phyloP scores from a whole-genome alignment of 2,888 invertebrate genomes.

The Cordylochernes scorpioides region DNA sequence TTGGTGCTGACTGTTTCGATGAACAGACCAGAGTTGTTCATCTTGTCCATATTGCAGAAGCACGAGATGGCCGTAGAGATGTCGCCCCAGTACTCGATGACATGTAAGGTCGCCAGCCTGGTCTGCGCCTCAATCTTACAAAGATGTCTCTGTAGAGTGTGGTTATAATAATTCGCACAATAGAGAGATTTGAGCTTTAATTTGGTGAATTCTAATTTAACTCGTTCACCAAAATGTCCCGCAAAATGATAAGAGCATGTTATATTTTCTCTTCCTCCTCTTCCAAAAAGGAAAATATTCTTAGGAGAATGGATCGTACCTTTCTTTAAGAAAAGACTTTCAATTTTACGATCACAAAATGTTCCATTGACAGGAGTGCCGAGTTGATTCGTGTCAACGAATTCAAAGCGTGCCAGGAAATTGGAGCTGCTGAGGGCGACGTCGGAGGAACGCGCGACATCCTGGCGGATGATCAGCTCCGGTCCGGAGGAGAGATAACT shows the following conservation, averaged over 20 bases:
- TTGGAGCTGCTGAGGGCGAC: constrained; percentile 38
- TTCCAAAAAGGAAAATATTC: constrained; percentile 51
- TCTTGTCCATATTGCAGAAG: constrained; percentile 6
- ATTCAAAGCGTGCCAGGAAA: constrained; percentile 52
- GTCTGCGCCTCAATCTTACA: constrained; percentile 2
- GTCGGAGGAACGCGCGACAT: constrained; percentile 47
- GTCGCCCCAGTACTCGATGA: constrained; percentile 8
- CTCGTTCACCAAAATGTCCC: constrained; percentile 4
- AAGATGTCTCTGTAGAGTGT: constrained; percentile 5
- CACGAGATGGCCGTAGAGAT: constrained; percentile 10
- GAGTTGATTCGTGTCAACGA: constrained; percentile 32
- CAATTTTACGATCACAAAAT: constrained; percentile 8
- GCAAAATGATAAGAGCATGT: constrained; percentile 28
- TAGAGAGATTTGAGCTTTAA: background rate
- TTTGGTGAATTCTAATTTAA: constrained; percentile 17
- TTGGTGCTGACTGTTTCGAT: constrained; percentile 39
- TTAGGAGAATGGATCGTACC: constrained; percentile 41
- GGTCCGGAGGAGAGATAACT: constrained; percentile 48
- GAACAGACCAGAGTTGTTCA: constrained; percentile 20
- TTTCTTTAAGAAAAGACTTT: constrained; percentile 14
- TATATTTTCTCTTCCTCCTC: constrained; percentile 47
- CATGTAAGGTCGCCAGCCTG: constrained; percentile 2
- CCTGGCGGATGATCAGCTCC: constrained; percentile 46
- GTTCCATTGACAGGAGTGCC: constrained; percentile 14
- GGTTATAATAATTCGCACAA: constrained; percentile 4